Base-by-base conservation (phyloP, 2,113 vertebrate species). In the Prionailurus viverrinus region DNA sequence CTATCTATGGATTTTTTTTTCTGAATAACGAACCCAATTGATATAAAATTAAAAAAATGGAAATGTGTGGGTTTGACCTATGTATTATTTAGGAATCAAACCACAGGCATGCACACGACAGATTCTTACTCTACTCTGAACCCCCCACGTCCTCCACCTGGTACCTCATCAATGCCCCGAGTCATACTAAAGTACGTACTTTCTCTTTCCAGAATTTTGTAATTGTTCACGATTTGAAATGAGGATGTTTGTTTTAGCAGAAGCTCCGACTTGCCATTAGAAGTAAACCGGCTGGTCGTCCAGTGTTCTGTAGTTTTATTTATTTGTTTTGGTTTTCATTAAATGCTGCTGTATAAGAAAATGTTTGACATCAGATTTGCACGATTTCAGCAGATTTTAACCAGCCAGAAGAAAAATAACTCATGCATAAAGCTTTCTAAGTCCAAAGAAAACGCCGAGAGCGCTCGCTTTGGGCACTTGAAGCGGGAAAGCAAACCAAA, bases 301-400 rank as follows among this genome's bases (percentile, higher is more conserved):
- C 71, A 5, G 11, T 76, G 85, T 80, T 53, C 82, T 83, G 18
- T 3, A 39, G 29, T 82, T 94, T 84, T 90, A 80, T 95, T 93
- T 80, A 73, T 83, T 88, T 96, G 68, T 51, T 86, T 92, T 55
- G 88, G 19, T 74, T 89, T 89, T 94, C 19, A 8, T 68, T 86
- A 82, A 69, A 89, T 1, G 53, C 81, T 55, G 27, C 68, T 73
- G n/a, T 85, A 76, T 69, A 41, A 88, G 69, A 83, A 86, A 48
- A 41, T n/a, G 68, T 66, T 36, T 91, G 89, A 73, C 61, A 51
- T 48, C 63, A 73, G 86, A 86, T 66, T 88, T 91, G 84, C 68
- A 86, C 61, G 65, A 41, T 80, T 96, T 82, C 73, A 69, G 81
- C 78, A 81, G 69, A 83, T 79, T 94, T 86, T 69, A 81, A 61